Base-by-base conservation (phyloP, 2,888 invertebrate genomes). In the Dynastes maya region DNA sequence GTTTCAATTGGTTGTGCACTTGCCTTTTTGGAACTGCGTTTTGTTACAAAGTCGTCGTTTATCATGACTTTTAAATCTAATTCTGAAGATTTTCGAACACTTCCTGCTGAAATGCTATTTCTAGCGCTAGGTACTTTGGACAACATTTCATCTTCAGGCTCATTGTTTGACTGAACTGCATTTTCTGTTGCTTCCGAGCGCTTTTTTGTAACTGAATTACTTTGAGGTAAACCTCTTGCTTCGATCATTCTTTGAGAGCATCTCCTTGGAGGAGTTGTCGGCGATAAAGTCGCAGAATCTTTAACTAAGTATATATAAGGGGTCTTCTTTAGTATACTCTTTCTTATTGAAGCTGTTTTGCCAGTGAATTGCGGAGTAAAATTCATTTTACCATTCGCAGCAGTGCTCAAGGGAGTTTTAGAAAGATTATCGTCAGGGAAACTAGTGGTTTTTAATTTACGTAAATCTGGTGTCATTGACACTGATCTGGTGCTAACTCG, bases 11-110 rank as follows among this genome's bases (percentile, higher is more conserved):
- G 51, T 8, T 22, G 51, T 16, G 55, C 16, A 16, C 55, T 16
- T 16, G 55, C 2, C 22, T 55, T 55, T 16, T 22, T 11, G 6
- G 68, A 45, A 22, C 51, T 22, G 3, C 68, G 16, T 27, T 8
- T 49, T 27, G 68, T 68, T 1, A 68, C 29, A 40, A 51, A 51
- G 16, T 49, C 37, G 1, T 67, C 65, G 22, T 67, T 67, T 5
- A 22, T 45, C 16, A 67, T 40, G 22, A 45, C 40, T 0, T 32
- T 16, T 45, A 67, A 22, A 22, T 8, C 45, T 2, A 45, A 45
- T 45, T 16, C 55, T 16, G 22, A 55, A 55, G 16, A 55, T 22
- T 16, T n/a, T 22, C 5, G 55, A 55, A 22, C 8, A 55, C 27
- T 55, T 55, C 5, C 55, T 4, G 55, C 1, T 22, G 55, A 55